phyloP scores from a whole-genome alignment of 2,113 vertebrate genomes.

The Jacana jacana region DNA sequence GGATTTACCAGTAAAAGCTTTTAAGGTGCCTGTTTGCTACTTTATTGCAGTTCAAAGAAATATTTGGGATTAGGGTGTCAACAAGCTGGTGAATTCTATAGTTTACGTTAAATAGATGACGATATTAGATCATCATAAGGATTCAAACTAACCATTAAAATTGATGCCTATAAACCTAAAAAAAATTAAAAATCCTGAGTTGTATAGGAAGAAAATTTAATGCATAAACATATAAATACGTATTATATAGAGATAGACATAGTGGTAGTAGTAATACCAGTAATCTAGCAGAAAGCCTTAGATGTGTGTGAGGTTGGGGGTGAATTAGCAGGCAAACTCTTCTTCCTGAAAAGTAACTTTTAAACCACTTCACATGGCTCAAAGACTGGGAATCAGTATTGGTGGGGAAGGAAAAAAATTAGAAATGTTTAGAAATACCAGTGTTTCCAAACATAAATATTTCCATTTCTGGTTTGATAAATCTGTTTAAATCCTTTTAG shows the following conservation, averaged over 20 bases:
- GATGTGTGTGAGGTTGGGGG: background rate
- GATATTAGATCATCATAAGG: background rate
- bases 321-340: background rate
- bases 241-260: background rate
- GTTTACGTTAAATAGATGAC: background rate
- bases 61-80: background rate
- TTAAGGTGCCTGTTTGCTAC: background rate
- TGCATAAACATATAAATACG: background rate
- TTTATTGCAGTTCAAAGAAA: background rate
- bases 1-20: background rate
- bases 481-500: slow-evolving; percentile 24
- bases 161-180: background rate
- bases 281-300: background rate
- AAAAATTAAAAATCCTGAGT: background rate
- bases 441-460: slow-evolving; percentile 41
- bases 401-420: background rate
- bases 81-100: background rate
- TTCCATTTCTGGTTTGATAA: slow-evolving; percentile 43
- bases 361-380: slow-evolving; percentile 11
- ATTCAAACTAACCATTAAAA: background rate
- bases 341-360: slow-evolving; percentile 6
- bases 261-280: background rate
- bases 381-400: background rate
- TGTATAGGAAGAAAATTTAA: background rate
- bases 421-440: slow-evolving; percentile 26